These are phyloP conservation scores for Enteromius fasciolatus DNA, from an alignment of 2,797 vertebrate genomes.

Conservation along the genomic window DNA sequence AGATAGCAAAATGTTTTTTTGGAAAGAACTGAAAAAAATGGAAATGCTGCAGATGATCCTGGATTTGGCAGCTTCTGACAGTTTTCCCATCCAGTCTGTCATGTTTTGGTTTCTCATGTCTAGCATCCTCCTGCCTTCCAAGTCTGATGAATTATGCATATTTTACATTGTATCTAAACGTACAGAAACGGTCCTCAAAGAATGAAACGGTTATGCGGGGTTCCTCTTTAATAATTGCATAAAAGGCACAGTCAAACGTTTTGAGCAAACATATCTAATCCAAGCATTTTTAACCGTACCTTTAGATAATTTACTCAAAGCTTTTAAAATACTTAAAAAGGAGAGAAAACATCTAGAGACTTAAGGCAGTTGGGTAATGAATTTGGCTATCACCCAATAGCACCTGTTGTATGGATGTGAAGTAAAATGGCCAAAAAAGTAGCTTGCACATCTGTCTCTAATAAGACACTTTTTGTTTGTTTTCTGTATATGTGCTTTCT, in stretches of 20 bases:
- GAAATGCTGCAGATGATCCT: slow-evolving; percentile 42
- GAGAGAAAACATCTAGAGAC: not conserved
- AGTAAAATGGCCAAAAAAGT: not conserved
- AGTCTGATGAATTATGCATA: slow-evolving; percentile 32
- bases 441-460: not conserved
- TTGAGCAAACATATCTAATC: not conserved
- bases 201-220: not conserved
- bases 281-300: not conserved
- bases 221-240: slow-evolving; percentile 22
- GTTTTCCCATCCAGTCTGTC: slow-evolving; percentile 49
- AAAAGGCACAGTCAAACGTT: not conserved
- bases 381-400: slow-evolving; percentile 6
- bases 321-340: slow-evolving; percentile 10
- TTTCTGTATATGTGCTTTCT: slow-evolving; percentile 52
- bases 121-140: not conserved
- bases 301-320: slow-evolving; percentile 13
- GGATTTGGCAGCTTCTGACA: slow-evolving; percentile 52
- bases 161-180: slow-evolving; percentile 24
- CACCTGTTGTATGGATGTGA: slow-evolving; percentile 10
- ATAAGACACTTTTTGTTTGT: slow-evolving; percentile 17
- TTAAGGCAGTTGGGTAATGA: not conserved
- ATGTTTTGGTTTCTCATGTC: slow-evolving; percentile 37
- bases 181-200: slow-evolving; percentile 15
- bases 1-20: not conserved
- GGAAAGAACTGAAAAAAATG: slow-evolving; percentile 14